Evolutionary conservation across 2,113 vertebrate genomes (phyloP).

Genomic region (Piaya cayana): DNA sequence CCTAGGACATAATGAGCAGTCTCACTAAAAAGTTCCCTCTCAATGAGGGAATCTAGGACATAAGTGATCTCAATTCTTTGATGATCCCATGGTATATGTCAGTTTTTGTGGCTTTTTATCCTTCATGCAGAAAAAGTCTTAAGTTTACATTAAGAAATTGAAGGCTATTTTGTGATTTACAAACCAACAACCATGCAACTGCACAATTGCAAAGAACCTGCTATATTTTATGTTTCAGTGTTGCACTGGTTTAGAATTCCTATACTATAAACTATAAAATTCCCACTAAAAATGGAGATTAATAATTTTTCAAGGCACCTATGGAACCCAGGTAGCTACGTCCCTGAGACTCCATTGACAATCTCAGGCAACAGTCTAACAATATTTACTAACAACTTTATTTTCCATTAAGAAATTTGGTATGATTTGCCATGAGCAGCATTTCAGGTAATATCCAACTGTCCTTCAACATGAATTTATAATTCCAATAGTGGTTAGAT

Average conservation of each 20-base stretch:
- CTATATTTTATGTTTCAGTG: background rate
- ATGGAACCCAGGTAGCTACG: background rate
- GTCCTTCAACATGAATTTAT: background rate
- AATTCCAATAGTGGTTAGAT: background rate
- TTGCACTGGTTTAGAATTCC: background rate
- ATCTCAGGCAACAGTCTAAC: background rate
- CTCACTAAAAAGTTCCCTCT: background rate
- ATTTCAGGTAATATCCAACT: background rate
- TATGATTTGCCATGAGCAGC: background rate
- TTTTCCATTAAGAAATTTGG: background rate
- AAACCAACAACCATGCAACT: background rate
- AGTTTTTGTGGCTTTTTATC: background rate
- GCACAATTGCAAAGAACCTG: background rate
- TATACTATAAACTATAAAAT: background rate
- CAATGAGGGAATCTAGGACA: background rate
- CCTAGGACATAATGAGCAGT: background rate
- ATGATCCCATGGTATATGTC: background rate
- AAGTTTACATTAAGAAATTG: background rate
- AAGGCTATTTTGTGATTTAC: background rate
- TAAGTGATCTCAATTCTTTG: background rate
- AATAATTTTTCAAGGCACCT: background rate
- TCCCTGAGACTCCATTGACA: background rate
- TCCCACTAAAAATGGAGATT: background rate
- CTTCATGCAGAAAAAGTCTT: background rate
- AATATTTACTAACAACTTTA: background rate